phyloP scores from a whole-genome alignment of 2,888 invertebrate species.

The Dryadula phaetusa region DNA sequence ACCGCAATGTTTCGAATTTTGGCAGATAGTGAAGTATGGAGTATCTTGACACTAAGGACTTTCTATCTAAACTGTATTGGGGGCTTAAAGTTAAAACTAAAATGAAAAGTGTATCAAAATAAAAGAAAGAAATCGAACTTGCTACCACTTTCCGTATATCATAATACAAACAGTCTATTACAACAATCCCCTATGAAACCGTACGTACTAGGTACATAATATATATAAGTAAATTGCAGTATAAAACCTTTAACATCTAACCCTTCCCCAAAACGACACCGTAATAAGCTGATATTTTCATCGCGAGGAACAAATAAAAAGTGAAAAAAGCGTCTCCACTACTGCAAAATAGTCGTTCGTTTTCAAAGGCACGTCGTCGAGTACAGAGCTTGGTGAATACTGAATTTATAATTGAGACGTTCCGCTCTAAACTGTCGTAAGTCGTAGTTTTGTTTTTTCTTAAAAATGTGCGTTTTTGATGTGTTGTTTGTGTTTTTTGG shows the following conservation, averaged over 20 bases:
- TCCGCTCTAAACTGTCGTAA: neutral
- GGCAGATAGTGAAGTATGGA: no score
- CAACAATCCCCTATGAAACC: neutral
- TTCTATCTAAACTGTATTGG: no score
- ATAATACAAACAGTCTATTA: neutral
- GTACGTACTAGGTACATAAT: no score
- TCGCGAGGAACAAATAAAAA: slow-evolving; percentile 45
- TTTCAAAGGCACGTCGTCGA: slow-evolving; percentile 48
- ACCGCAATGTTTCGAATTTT: no score
- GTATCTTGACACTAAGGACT: no score
- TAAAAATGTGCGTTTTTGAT: neutral
- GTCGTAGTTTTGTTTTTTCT: neutral
- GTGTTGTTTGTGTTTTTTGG: neutral
- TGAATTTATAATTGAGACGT: slow-evolving; percentile 49
- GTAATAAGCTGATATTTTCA: slow-evolving; percentile 44
- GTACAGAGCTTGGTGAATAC: slow-evolving; percentile 48
- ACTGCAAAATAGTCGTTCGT: slow-evolving; percentile 47
- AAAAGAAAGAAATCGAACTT: no score
- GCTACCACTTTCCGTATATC: no score
- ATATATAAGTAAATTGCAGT: neutral
- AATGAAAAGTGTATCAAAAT: no score
- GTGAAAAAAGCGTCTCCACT: slow-evolving; percentile 59
- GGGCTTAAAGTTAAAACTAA: no score
- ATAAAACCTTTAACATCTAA: slow-evolving; percentile 19
- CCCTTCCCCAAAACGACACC: slow-evolving; percentile 25